These are phyloP conservation scores for Mesaphorura yosii DNA, from an alignment of 1,140 invertebrate species.

Conservation along the genomic window DNA sequence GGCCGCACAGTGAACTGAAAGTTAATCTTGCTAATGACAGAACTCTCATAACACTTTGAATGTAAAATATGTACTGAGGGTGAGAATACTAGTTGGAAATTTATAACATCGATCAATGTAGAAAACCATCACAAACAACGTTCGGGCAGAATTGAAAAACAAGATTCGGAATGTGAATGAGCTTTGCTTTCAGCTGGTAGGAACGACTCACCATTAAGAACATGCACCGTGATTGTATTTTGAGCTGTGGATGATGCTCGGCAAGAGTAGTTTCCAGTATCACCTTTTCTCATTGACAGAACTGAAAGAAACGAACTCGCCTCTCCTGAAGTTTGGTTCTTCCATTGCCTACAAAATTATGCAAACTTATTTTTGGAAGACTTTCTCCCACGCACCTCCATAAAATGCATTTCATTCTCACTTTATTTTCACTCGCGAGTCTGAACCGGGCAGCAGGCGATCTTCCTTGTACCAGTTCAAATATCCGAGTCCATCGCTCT, in stretches of 20 bases:
- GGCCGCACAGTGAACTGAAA: neutral
- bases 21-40: neutral
- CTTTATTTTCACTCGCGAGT: conserved; percentile 32
- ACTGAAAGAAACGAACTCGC: conserved; percentile 34
- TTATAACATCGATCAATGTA: neutral
- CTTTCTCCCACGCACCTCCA: too few relatives aligned
- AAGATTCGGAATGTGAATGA: too few relatives aligned
- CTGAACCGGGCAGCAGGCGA: conserved; percentile 21
- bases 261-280: conserved; percentile 43
- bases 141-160: neutral
- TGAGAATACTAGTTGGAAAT: neutral
- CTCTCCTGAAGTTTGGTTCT: conserved; percentile 28
- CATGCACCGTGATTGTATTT: conserved; percentile 40
- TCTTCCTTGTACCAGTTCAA: conserved; percentile 27
- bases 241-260: conserved; percentile 36
- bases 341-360: conserved; percentile 15
- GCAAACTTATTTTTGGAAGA: neutral
- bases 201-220: conserved; percentile 42
- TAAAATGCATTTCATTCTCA: conserved; percentile 12
- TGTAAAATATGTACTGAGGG: neutral
- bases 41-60: neutral
- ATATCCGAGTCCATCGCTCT: conserved; percentile 29
- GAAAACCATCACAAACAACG: neutral
- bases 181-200: neutral
- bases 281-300: conserved; percentile 37